Evolutionary conservation across 2,113 vertebrate genomes (phyloP).

Genomic region (Vombatus ursinus): DNA sequence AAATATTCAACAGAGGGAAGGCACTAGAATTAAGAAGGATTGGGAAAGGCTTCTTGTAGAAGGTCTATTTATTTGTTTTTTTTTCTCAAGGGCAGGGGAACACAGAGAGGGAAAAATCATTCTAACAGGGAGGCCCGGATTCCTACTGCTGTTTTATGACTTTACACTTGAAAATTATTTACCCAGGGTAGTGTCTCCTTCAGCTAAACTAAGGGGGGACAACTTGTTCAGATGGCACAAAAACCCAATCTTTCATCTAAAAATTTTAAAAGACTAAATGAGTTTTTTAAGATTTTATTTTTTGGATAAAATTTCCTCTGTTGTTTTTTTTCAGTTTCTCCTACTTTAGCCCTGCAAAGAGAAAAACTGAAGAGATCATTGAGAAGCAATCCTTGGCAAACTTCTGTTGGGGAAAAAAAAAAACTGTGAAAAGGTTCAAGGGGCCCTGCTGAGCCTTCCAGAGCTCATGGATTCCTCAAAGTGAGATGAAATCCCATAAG

Average conservation of each 20-base stretch:
- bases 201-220: background rate
- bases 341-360: conserved; percentile 8
- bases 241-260: background rate
- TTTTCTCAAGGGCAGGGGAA: background rate
- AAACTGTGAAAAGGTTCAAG: background rate
- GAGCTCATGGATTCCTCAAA: conserved; percentile 10
- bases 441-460: background rate
- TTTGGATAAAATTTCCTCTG: background rate
- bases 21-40: background rate
- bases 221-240: background rate
- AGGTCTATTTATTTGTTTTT: background rate
- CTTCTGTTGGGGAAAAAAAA: background rate
- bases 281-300: background rate
- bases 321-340: conserved; percentile 21
- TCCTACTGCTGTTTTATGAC: background rate
- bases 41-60: background rate
- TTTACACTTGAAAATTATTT: background rate
- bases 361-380: background rate
- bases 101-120: background rate
- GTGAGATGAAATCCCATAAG: background rate
- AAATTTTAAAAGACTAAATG: conserved; percentile 6
- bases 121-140: background rate
- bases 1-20: background rate
- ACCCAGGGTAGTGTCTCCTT: background rate
- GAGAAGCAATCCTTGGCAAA: background rate